Evolutionary conservation across 2,888 invertebrate species (phyloP), one percentile per base, ranked within the genome.

Genomic region (Nemurella pictetii): DNA sequence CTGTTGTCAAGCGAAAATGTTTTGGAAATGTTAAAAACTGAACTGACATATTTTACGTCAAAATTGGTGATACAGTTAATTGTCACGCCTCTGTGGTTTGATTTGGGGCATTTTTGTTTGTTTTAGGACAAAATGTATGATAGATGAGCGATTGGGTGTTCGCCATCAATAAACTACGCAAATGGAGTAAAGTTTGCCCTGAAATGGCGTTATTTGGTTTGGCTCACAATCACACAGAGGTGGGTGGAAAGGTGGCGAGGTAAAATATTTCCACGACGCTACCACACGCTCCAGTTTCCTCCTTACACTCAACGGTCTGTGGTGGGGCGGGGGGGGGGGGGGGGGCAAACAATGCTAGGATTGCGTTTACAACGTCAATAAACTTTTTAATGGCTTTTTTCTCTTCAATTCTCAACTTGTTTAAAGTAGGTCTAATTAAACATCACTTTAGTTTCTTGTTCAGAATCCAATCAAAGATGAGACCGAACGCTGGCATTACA

Each of bases 291-390:
- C 20, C 20, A 55, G 55, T 55, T 55, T 20, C n/a, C n/a, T n/a
- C n/a, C n/a, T n/a, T n/a, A n/a, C n/a, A n/a, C n/a, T n/a, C n/a
- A n/a, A n/a, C n/a, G n/a, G n/a, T n/a, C n/a, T n/a, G n/a, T n/a
- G n/a, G n/a, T n/a, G n/a, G n/a, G n/a, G n/a, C n/a, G n/a, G n/a
- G n/a, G n/a, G n/a, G n/a, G n/a, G n/a, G n/a, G n/a, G n/a, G 55
- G 15, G 15, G 20, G 20, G 55, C 9, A 55, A 55, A 55, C 55
- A 7, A 20, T 7, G 1, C 55, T 20, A 55, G 75, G 28, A 28
- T 75, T 75, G 26, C 75, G 75, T 26, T 75, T 75, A 28, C 26
- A 27, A 75, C 75, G 75, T 75, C 75, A 75, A 75, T 75, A 26
- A 75, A 75, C 28, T 75, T 28, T 28, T 75, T 28, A 75, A 27